A percentile compares a stretch with the other conserved stretches of the same genome.
Conservation (phyloP, 2,797 vertebrate species). For the Aeoliscus strigatus region DNA sequence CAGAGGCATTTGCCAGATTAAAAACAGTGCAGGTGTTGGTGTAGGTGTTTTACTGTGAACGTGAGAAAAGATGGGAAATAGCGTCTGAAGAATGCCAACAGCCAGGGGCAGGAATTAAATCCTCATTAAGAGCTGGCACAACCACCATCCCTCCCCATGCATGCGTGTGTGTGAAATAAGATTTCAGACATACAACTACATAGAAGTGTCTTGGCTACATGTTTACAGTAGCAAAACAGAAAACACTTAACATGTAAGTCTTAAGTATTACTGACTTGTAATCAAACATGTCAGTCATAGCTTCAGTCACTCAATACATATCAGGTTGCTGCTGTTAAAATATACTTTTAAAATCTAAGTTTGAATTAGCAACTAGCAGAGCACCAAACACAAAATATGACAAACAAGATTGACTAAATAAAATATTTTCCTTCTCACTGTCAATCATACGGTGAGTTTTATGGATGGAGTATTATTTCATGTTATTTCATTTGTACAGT, state of each 20-base stretch:
- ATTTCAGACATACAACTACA: conserved; percentile 4
- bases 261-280: too few relatives aligned
- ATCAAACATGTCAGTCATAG: conserved; percentile 3
- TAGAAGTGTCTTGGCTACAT: too few relatives aligned
- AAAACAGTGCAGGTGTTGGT: conserved; percentile 36
- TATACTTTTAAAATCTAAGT: conserved; percentile 13
- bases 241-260: background rate
- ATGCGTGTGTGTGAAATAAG: conserved; percentile 1
- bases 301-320: conserved; percentile 20
- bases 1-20: conserved; percentile 21
- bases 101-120: conserved; percentile 65
- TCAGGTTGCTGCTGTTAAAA: conserved; percentile 24
- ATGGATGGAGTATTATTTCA: too few relatives aligned
- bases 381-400: too few relatives aligned
- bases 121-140: conserved; percentile 62
- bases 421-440: too few relatives aligned
- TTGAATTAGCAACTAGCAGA: too few relatives aligned
- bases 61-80: conserved; percentile 18
- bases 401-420: too few relatives aligned
- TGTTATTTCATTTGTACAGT: too few relatives aligned
- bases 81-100: conserved; percentile 42
- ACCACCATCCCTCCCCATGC: conserved; percentile 9
- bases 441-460: too few relatives aligned
- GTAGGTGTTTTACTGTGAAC: conserved; percentile 28
- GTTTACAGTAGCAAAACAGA: too few relatives aligned